Conservation (phyloP, 2,888 invertebrate species). For the Sarcophaga variegata region DNA sequence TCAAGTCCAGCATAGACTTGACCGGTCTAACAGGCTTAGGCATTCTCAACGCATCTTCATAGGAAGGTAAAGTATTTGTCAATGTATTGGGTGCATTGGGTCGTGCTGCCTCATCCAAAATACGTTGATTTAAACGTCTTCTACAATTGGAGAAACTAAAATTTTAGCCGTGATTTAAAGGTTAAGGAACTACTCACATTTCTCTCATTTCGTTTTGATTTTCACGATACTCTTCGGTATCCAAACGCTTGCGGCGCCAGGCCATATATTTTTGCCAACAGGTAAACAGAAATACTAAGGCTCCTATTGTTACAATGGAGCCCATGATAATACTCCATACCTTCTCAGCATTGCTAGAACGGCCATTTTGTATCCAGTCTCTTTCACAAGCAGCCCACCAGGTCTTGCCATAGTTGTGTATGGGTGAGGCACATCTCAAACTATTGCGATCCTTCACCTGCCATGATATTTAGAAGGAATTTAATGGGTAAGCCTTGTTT, state of each 20-base stretch:
- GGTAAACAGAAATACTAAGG: slow-evolving; percentile 72
- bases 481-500: neutral
- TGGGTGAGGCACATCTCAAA: slow-evolving; percentile 87
- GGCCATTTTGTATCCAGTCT: slow-evolving; percentile 84
- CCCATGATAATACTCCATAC: slow-evolving; percentile 85
- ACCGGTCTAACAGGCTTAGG: slow-evolving; percentile 86
- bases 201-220: slow-evolving; percentile 80
- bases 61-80: slow-evolving; percentile 87
- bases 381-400: slow-evolving; percentile 87
- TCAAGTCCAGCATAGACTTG: slow-evolving; percentile 82
- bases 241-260: slow-evolving; percentile 81
- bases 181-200: slow-evolving; percentile 75
- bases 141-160: slow-evolving; percentile 71
- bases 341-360: slow-evolving; percentile 81
- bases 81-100: slow-evolving; percentile 85
- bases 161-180: neutral
- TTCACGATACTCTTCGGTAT: slow-evolving; percentile 82
- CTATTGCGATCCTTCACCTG: slow-evolving; percentile 79
- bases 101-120: slow-evolving; percentile 83
- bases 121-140: slow-evolving; percentile 82
- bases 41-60: slow-evolving; percentile 90
- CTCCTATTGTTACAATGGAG: slow-evolving; percentile 80
- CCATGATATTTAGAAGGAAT: neutral
- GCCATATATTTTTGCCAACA: slow-evolving; percentile 82
- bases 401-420: slow-evolving; percentile 84